Evolutionary conservation across 1,140 invertebrate species (phyloP).

Genomic region (Colletes latitarsis): DNA sequence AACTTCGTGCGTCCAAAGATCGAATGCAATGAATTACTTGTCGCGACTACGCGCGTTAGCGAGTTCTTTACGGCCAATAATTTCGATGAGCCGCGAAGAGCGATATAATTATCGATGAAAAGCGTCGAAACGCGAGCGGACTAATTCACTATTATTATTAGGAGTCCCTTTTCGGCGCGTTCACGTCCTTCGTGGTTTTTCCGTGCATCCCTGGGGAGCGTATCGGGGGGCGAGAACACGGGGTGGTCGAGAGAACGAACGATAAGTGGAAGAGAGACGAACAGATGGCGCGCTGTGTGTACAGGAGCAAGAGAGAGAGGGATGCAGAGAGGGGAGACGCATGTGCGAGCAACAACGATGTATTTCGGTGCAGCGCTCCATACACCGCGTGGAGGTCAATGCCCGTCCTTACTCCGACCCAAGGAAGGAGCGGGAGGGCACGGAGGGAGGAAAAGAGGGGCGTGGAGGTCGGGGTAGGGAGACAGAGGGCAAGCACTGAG

Average conservation of each 20-base stretch:
- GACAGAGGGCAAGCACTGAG: slow-evolving; percentile 69
- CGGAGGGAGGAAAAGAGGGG: slow-evolving; percentile 38
- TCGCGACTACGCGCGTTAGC: too few species aligned
- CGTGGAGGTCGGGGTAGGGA: slow-evolving; percentile 63
- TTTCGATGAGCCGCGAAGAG: too few species aligned
- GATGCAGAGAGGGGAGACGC: slow-evolving; percentile 65
- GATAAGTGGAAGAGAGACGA: slow-evolving; percentile 26
- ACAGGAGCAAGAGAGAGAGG: not conserved
- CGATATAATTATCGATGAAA: too few species aligned
- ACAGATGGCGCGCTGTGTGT: not conserved
- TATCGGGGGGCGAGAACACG: not conserved
- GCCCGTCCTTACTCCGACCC: slow-evolving; percentile 81
- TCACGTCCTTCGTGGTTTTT: slow-evolving; percentile 67
- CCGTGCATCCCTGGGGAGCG: slow-evolving; percentile 30
- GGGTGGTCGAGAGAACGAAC: slow-evolving; percentile 50
- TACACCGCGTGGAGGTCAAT: slow-evolving; percentile 80
- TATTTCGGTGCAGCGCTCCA: slow-evolving; percentile 80
- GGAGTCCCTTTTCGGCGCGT: slow-evolving; percentile 53
- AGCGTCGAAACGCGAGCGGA: too few species aligned
- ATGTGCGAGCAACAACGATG: slow-evolving; percentile 78
- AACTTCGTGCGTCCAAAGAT: too few species aligned
- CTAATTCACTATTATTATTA: slow-evolving; percentile 19
- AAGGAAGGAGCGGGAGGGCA: slow-evolving; percentile 72
- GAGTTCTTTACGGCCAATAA: too few species aligned
- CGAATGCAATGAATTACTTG: too few species aligned